phyloP scores from a whole-genome alignment of 2,113 vertebrate genomes.

The Passer domesticus region DNA sequence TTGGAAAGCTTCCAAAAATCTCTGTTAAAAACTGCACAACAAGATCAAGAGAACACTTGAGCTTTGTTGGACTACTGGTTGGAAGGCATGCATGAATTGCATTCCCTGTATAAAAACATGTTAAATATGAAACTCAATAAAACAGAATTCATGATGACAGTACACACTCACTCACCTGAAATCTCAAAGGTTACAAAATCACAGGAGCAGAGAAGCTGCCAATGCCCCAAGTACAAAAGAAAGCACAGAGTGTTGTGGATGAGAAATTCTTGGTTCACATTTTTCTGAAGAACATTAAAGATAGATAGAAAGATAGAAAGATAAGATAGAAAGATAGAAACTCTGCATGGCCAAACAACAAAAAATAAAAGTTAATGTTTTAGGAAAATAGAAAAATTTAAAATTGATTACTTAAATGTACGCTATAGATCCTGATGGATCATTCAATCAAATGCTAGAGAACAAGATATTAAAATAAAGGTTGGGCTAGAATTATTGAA shows the following conservation, averaged over 20 bases:
- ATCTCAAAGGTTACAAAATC: background rate
- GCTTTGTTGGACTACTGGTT: conserved; percentile 18
- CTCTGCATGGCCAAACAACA: background rate
- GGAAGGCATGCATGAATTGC: background rate
- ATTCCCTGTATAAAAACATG: background rate
- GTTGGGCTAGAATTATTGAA: background rate
- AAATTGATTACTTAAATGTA: background rate
- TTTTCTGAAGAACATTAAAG: background rate
- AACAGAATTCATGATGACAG: background rate
- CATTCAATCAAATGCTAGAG: background rate
- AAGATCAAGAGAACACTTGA: conserved; percentile 46
- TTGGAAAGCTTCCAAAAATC: conserved; percentile 47
- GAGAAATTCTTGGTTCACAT: background rate
- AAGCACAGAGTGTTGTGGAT: background rate
- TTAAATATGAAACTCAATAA: background rate
- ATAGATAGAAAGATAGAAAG: background rate
- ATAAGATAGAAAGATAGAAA: background rate
- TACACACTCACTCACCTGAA: background rate
- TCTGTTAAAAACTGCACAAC: conserved; percentile 39
- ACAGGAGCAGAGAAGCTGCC: background rate
- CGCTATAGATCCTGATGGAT: background rate
- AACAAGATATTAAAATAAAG: background rate
- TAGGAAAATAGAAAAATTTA: background rate
- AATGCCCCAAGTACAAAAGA: background rate
- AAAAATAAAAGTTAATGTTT: background rate